A percentile compares a stretch with the other conserved stretches of the same genome.
These are phyloP conservation scores for Pempheris klunzingeri DNA, from an alignment of 2,797 vertebrate species.

Conservation along the genomic window DNA sequence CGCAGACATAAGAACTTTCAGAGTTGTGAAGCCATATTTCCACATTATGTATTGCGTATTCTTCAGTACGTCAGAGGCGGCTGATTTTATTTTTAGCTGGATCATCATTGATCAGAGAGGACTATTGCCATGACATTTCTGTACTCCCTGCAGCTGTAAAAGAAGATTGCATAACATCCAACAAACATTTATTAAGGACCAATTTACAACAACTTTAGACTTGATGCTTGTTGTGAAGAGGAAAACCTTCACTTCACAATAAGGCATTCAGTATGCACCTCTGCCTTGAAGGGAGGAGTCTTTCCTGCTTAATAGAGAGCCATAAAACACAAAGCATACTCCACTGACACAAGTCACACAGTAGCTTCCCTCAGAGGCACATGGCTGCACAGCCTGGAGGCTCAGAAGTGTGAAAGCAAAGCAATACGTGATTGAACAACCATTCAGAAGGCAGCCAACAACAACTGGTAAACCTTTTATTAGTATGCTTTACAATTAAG, in stretches of 20 bases:
- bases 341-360: background rate
- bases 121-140: too few relatives aligned
- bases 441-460: background rate
- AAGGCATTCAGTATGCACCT: conserved; percentile 29
- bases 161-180: background rate
- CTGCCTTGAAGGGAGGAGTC: conserved; percentile 46
- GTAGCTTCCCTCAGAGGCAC: conserved; percentile 4
- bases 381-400: background rate
- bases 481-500: background rate
- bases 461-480: background rate
- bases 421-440: background rate
- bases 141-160: background rate
- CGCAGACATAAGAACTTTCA: too few relatives aligned
- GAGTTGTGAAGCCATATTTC: background rate
- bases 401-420: background rate
- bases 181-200: conserved; percentile 3
- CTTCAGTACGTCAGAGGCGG: too few relatives aligned
- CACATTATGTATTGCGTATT: background rate
- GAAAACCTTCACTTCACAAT: conserved; percentile 41
- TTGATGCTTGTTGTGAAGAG: background rate
- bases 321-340: conserved; percentile 1
- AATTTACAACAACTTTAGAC: background rate
- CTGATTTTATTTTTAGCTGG: background rate
- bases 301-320: conserved; percentile 43
- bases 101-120: background rate